phyloP scores from a whole-genome alignment of 2,113 vertebrate species.

The Eurypyga helias region DNA sequence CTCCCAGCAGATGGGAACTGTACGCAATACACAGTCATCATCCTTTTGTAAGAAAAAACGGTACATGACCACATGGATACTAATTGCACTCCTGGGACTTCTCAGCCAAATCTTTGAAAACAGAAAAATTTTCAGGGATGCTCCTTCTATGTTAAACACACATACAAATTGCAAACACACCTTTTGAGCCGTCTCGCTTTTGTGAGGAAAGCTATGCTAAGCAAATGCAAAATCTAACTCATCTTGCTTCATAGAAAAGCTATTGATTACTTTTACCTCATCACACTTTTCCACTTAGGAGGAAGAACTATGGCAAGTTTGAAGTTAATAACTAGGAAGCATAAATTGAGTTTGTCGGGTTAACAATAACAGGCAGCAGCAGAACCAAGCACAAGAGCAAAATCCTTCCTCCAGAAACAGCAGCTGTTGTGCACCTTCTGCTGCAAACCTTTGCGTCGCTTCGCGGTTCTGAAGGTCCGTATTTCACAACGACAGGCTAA shows the following conservation, averaged over 20 bases:
- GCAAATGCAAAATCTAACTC: not conserved
- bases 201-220: not conserved
- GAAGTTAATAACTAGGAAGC: not conserved
- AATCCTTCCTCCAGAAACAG: conserved; percentile 9
- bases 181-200: not conserved
- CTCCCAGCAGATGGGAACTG: conserved; percentile 16
- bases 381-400: not conserved
- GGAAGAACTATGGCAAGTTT: not conserved
- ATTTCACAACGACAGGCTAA: not conserved
- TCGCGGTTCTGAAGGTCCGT: not conserved
- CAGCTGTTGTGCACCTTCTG: not conserved
- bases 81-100: not conserved
- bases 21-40: not conserved
- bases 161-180: not conserved
- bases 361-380: conserved; percentile 38
- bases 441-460: not conserved
- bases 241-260: not conserved
- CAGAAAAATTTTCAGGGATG: not conserved
- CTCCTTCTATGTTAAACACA: not conserved
- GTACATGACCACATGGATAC: not conserved
- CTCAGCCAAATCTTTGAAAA: not conserved
- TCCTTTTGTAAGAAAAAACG: not conserved
- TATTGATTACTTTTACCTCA: not conserved
- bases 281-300: not conserved
- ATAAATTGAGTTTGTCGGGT: conserved; percentile 51